A percentile compares a stretch with the other conserved stretches of the same genome.
These are phyloP conservation scores for Eulemur macaco DNA, from an alignment of 2,113 vertebrate species.

Conservation along the genomic window DNA sequence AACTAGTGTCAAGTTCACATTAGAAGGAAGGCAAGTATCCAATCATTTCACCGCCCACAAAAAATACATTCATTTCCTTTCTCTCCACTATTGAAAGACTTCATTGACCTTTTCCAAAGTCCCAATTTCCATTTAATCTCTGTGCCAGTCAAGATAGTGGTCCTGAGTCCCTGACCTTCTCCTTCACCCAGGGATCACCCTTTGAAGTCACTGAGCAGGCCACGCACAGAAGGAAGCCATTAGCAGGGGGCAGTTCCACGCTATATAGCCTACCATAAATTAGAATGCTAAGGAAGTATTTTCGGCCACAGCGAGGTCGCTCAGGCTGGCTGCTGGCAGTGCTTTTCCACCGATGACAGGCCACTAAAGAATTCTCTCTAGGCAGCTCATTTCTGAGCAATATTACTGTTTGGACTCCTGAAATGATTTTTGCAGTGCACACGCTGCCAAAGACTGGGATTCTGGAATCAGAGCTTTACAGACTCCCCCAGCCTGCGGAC, in stretches of 20 bases:
- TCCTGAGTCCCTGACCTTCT: background rate
- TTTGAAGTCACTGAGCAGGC: constrained; percentile 56
- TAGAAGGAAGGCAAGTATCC: background rate
- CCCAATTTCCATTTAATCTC: constrained; percentile 15
- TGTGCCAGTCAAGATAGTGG: background rate
- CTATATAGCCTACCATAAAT: constrained; percentile 32
- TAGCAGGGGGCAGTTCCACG: background rate
- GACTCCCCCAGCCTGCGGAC: background rate
- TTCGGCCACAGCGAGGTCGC: background rate
- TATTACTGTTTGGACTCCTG: background rate
- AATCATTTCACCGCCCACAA: background rate
- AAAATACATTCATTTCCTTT: background rate
- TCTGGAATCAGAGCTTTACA: background rate
- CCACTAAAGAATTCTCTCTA: constrained; percentile 1
- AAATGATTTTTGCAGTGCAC: background rate
- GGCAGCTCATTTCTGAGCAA: constrained; percentile 23
- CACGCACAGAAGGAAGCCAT: constrained; percentile 53
- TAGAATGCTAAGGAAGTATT: constrained; percentile 12
- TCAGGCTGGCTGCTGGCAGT: background rate
- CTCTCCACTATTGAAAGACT: background rate
- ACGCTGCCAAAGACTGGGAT: background rate
- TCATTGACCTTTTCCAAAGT: background rate
- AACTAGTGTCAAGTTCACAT: background rate
- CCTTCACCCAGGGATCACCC: background rate
- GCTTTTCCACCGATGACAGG: background rate